These are phyloP conservation scores for Coptotermes formosanus DNA, from an alignment of 1,140 invertebrate species.

Conservation along the genomic window DNA sequence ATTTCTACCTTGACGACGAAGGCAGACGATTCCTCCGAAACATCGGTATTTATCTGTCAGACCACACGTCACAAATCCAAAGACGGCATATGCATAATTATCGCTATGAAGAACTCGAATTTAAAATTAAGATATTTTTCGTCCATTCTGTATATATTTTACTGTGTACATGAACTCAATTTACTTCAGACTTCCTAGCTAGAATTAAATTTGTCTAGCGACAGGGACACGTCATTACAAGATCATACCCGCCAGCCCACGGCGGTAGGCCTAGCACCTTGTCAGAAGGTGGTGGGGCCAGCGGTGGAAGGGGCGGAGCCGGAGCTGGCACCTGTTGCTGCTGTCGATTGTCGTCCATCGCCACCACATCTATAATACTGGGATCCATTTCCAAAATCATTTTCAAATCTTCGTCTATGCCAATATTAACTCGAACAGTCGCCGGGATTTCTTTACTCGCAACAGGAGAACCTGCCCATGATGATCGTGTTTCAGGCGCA, in stretches of 20 bases:
- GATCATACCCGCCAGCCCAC: slow-evolving; percentile 36
- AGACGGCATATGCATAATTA: too few species aligned
- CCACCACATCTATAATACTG: slow-evolving; percentile 54
- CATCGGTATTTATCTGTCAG: too few species aligned
- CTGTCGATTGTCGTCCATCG: slow-evolving; percentile 30
- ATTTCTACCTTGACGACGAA: too few species aligned
- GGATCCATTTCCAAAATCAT: slow-evolving; percentile 64
- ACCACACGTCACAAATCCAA: too few species aligned
- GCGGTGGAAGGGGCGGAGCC: not conserved
- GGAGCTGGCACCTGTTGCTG: not conserved
- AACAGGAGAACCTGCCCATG: not conserved
- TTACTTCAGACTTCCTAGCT: too few species aligned
- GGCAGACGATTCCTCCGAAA: too few species aligned
- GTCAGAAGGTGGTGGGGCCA: slow-evolving; percentile 36
- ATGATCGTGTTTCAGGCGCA: not conserved
- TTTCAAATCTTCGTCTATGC: slow-evolving; percentile 60
- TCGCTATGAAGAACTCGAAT: too few species aligned
- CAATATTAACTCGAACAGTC: slow-evolving; percentile 52
- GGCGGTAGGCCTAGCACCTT: slow-evolving; percentile 42
- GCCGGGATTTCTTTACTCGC: not conserved
- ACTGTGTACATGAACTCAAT: too few species aligned
- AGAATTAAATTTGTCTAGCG: too few species aligned
- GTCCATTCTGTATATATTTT: too few species aligned
- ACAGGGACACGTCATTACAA: slow-evolving; percentile 35
- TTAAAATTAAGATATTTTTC: too few species aligned